Evolutionary conservation across 2,113 vertebrate species (phyloP).

Genomic region (Ciconia boyciana): DNA sequence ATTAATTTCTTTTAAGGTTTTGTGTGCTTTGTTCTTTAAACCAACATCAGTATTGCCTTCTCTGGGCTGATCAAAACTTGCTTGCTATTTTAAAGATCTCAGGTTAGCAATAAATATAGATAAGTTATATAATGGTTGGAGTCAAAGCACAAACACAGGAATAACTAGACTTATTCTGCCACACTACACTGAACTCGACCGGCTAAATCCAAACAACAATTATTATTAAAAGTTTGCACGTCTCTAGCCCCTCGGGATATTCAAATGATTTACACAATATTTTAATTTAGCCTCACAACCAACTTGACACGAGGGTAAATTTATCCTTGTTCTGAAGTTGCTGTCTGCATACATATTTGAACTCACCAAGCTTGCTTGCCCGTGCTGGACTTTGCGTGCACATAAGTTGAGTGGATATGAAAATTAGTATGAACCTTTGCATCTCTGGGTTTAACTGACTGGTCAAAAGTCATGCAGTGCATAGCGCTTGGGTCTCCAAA

Average conservation of each 20-base stretch:
- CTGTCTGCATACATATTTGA: background rate
- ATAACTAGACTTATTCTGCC: background rate
- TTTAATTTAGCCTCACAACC: background rate
- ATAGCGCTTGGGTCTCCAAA: background rate
- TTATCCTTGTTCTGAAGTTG: background rate
- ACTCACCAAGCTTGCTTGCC: background rate
- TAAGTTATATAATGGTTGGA: background rate
- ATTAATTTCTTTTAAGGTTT: background rate
- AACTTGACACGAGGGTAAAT: background rate
- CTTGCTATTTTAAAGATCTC: background rate
- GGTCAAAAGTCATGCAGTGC: background rate
- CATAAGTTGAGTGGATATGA: background rate
- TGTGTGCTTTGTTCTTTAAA: background rate
- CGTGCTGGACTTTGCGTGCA: background rate
- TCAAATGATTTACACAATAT: background rate
- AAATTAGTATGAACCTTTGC: conserved; percentile 1
- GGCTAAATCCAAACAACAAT: background rate
- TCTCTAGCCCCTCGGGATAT: background rate
- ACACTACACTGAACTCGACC: background rate
- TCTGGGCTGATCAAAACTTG: background rate
- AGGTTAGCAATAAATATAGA: background rate
- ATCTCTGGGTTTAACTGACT: background rate
- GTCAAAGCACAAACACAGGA: background rate
- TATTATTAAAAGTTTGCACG: background rate
- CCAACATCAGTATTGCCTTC: background rate